These are phyloP conservation scores for Ctenodactylus gundi DNA, from an alignment of 2,113 vertebrate genomes.

Conservation along the genomic window DNA sequence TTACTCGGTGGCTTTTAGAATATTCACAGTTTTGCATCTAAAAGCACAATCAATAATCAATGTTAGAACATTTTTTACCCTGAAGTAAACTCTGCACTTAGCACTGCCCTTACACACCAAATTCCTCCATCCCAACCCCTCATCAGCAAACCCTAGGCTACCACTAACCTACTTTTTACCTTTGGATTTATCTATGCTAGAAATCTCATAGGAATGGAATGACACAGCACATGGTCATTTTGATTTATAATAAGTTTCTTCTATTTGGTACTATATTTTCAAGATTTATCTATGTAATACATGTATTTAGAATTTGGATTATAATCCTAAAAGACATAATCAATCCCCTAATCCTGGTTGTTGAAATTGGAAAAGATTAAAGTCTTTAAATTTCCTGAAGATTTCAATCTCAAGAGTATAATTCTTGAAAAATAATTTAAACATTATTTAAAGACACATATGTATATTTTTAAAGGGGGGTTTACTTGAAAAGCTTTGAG, in stretches of 20 bases:
- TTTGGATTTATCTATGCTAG: neutral
- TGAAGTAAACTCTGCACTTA: neutral
- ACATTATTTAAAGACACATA: neutral
- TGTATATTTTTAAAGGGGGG: neutral
- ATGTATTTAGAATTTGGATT: neutral
- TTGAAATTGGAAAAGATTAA: neutral
- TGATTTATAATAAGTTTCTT: no score
- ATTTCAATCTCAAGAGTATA: neutral
- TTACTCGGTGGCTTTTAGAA: neutral
- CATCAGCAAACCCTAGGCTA: neutral
- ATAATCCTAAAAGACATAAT: neutral
- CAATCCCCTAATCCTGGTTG: neutral
- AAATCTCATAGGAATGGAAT: neutral
- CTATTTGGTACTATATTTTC: neutral
- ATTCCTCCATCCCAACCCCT: neutral
- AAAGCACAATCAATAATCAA: neutral
- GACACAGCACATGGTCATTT: no score
- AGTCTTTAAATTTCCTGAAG: neutral
- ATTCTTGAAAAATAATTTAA: neutral
- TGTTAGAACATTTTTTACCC: neutral
- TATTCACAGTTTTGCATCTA: neutral
- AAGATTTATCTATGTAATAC: neutral
- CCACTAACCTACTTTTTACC: neutral
- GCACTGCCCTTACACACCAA: neutral
- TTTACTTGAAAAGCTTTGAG: neutral